Evolutionary conservation across 2,888 invertebrate genomes (phyloP), one percentile per base, ranked within the genome.

Genomic region (Protodeltote pygarga): DNA sequence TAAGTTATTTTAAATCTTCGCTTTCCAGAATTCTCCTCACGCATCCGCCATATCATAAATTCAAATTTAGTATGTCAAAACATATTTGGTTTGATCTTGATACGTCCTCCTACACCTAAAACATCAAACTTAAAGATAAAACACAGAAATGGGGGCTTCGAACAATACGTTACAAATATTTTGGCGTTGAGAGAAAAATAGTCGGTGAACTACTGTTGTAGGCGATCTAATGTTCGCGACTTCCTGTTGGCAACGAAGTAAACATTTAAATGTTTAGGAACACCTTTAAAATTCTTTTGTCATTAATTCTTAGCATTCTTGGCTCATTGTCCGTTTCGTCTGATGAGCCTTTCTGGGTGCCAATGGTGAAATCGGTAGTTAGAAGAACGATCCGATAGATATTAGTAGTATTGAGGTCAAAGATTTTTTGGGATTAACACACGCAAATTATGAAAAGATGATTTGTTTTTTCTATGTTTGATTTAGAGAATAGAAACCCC

Each of bases 171-270:
- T 16, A 62, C 47, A 28, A 38, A 55, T 63, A 63, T 55, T 44
- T 48, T 49, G 27, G 37, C 39, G 31, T 25, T 31, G 23, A 47
- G n/a, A 33, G 50, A 21, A 29, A 45, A 23, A 49, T 9, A 32
- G 39, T 64, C 59, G 54, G 29, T 64, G 65, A 68, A 59, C 68
- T 51, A 37, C 31, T 35, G 15, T 37, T 25, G 57, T 41, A 42
- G 59, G 58, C 53, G 58, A 47, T 42, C 25, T 24, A 50, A 50
- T 47, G 41, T 38, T 47, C 13, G 9, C 9, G 4, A 32, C 37
- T 45, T 63, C 53, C 46, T 48, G 48, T 49, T 51, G 51, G 48
- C 67, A 66, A 62, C 58, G 23, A 17, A 25, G 25, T 27, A 19
- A 25, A 13, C 19, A 41, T 41, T 21, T 14, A 27, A 41, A 23